Evolutionary conservation across 2,888 invertebrate genomes (phyloP).

Genomic region (Hipparchia semele): DNA sequence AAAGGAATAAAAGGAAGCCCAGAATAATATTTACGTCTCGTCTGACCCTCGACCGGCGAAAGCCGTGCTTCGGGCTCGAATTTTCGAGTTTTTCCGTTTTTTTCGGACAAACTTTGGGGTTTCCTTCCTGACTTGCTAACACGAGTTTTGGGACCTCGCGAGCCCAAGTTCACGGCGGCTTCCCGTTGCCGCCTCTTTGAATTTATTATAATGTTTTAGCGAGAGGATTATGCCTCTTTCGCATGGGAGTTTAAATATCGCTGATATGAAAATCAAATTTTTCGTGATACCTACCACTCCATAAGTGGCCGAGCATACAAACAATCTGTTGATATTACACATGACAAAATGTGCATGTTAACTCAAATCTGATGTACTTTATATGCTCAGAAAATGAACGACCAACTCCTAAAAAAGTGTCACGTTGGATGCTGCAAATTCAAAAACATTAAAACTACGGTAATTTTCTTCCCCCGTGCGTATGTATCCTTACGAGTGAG

Average conservation of each 20-base stretch:
- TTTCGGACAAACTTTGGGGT: conserved; percentile 53
- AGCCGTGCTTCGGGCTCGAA: conserved; percentile 69
- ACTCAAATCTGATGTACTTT: no score
- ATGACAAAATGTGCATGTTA: no score
- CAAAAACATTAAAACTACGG: no score
- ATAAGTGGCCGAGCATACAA: no score
- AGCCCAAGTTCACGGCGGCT: conserved; percentile 62
- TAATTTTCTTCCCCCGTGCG: neutral
- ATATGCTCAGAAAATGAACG: no score
- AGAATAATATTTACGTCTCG: conserved; percentile 76
- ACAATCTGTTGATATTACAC: no score
- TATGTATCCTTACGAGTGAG: neutral
- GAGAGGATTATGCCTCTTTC: conserved; percentile 53
- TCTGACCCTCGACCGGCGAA: conserved; percentile 63
- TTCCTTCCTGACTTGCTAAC: conserved; percentile 76
- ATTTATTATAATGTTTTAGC: conserved; percentile 67
- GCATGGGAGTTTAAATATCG: neutral
- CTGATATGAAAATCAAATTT: neutral
- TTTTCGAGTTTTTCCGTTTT: conserved; percentile 71
- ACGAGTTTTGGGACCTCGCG: conserved; percentile 63
- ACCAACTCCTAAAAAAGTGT: no score
- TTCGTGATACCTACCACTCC: no score
- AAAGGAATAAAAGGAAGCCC: conserved; percentile 71
- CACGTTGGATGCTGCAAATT: no score
- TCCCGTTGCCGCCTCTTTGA: conserved; percentile 65